phyloP scores from a whole-genome alignment of 2,888 invertebrate genomes.

The Blastobasis lacticolella region DNA sequence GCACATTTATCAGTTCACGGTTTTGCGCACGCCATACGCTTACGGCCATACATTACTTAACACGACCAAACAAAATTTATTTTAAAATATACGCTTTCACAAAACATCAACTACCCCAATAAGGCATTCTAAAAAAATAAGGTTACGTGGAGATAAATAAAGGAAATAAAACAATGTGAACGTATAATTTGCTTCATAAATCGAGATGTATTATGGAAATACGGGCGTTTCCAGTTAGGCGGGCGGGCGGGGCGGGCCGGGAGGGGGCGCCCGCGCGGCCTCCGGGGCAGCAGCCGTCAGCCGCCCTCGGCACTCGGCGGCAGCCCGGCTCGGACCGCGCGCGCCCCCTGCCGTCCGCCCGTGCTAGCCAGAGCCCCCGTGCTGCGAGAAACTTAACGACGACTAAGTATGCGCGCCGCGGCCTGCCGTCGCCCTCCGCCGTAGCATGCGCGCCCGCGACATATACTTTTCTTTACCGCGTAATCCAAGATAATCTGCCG shows the following conservation, averaged over 20 bases:
- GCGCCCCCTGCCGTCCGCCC: slow-evolving; percentile 6
- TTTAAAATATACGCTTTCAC: too few relatives aligned
- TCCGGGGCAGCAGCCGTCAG: slow-evolving; percentile 5
- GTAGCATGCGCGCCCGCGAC: background rate
- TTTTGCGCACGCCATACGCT: too few relatives aligned
- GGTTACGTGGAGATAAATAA: too few relatives aligned
- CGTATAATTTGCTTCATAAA: background rate
- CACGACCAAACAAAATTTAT: too few relatives aligned
- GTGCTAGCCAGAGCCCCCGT: background rate
- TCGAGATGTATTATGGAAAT: slow-evolving; percentile 1
- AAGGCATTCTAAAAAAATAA: too few relatives aligned
- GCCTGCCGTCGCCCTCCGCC: slow-evolving; percentile 2
- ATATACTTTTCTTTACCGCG: background rate
- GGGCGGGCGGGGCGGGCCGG: slow-evolving; percentile 1
- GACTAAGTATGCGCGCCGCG: background rate
- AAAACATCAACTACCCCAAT: too few relatives aligned
- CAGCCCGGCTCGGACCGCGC: slow-evolving; percentile 3
- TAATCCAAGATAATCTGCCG: slow-evolving; percentile 7
- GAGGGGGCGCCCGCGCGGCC: slow-evolving; percentile 8
- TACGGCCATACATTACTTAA: too few relatives aligned
- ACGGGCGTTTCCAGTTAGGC: slow-evolving; percentile 1
- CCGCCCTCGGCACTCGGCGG: background rate
- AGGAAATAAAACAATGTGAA: too few relatives aligned
- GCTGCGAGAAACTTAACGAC: background rate
- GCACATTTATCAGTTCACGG: too few relatives aligned